phyloP scores from a whole-genome alignment of 2,797 vertebrate species.

The Mareca strepera region DNA sequence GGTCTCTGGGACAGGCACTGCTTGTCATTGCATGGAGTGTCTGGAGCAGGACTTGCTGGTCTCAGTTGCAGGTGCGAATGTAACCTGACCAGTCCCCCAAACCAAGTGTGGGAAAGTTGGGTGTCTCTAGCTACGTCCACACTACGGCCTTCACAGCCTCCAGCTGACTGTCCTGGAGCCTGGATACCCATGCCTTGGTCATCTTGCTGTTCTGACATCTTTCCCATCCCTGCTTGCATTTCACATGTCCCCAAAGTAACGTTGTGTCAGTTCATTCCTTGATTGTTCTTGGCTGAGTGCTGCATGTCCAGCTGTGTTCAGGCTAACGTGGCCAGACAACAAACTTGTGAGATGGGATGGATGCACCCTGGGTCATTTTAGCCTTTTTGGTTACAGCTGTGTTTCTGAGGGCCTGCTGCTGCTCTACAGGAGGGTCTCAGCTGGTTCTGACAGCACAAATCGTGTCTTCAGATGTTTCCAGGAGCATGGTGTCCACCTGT shows the following conservation, averaged over 20 bases:
- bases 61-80: not conserved
- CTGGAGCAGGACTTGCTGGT: not conserved
- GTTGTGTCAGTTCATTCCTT: not conserved
- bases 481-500: rapidly evolving
- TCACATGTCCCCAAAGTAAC: not conserved
- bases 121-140: not conserved
- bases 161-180: not conserved
- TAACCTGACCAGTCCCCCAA: not conserved
- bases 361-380: rapidly evolving
- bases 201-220: not conserved
- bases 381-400: not conserved
- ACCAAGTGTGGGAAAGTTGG: not conserved
- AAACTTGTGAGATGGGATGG: rapidly evolving
- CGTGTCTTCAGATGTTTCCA: rapidly evolving
- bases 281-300: not conserved
- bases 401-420: rapidly evolving
- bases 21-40: rapidly evolving
- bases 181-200: not conserved
- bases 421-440: too few relatives aligned
- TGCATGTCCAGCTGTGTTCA: not conserved
- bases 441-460: rapidly evolving
- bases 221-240: not conserved
- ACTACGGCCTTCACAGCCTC: not conserved
- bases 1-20: not conserved
- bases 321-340: rapidly evolving